Evolutionary conservation across 1,140 invertebrate genomes (phyloP), one percentile per base, ranked within the genome.

Genomic region (Zaprionus africanus): DNA sequence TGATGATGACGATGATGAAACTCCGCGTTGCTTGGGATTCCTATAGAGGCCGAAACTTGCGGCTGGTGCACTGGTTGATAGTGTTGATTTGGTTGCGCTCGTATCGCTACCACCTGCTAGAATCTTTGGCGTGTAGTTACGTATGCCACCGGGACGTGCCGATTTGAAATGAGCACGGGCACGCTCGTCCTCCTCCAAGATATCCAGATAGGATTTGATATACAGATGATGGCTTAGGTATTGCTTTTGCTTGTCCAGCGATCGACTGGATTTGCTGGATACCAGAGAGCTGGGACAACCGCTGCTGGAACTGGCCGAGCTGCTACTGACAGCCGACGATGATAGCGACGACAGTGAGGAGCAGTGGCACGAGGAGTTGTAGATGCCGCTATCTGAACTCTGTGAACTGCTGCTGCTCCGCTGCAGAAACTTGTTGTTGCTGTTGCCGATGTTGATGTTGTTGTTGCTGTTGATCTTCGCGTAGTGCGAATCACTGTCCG

Each of bases 121-220:
- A 24, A 95, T 95, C 84, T 95, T 96, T 0, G 95, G 95, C 4
- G 94, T 95, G 69, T 96, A 95, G 88, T 95, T 95, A 71, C 95
- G 93, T 76, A 95, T 95, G 26, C 95, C 94, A 9, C 95, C 94
- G 3, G 93, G 92, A 81, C 93, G 93, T 57, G 94, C 94, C 9
- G 92, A 92, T 38, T 88, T 85, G 62, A 93, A 91, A 12, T 93
- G 91, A 5, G 85, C 84, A 69, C 93, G 93, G 1, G 91, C 93
- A 26, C 84, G 85, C 31, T 92, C 81, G 86, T 92, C 79, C 79
- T 94, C 93, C 78, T 94, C 94, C 26, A 93, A 92, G 61, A 94
- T 94, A 56, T 94, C 94, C 59, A 95, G 82, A 81, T 95, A 95
- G 57, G 94, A 94, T 80, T 95, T 95, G 59, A 95, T 94, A 57